Evolutionary conservation across 2,113 vertebrate species (phyloP).

Genomic region (Rhizomys pruinosus): DNA sequence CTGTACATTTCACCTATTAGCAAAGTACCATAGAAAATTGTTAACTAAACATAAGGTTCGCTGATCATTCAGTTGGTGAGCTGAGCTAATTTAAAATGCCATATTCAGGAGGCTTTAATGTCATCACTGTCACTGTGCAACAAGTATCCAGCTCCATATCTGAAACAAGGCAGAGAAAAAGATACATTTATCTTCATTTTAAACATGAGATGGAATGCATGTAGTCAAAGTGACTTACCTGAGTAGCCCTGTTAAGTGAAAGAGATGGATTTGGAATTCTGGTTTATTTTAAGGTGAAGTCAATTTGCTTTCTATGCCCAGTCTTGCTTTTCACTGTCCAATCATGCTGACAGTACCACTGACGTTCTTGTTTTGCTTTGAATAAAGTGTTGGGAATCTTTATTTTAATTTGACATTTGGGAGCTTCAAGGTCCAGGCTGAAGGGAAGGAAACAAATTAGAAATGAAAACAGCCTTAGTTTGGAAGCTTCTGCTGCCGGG

Average conservation of each 20-base stretch:
- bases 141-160: neutral
- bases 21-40: neutral
- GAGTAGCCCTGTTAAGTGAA: neutral
- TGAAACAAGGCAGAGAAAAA: neutral
- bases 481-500: neutral
- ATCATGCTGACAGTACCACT: neutral
- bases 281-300: neutral
- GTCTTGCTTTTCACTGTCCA: neutral
- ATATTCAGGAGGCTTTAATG: neutral
- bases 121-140: neutral
- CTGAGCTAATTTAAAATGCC: neutral
- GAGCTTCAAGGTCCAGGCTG: neutral
- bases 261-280: neutral
- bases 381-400: neutral
- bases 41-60: neutral
- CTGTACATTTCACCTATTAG: neutral
- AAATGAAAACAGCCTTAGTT: neutral
- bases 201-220: neutral
- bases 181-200: neutral
- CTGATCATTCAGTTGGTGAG: neutral
- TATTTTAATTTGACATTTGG: neutral
- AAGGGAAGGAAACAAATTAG: neutral
- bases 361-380: neutral
- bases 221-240: neutral
- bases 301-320: neutral